Percentiles rank a stretch among this genome's conserved stretches.
Evolutionary conservation across 2,113 vertebrate genomes (phyloP).

Genomic region (Raja brachyura): DNA sequence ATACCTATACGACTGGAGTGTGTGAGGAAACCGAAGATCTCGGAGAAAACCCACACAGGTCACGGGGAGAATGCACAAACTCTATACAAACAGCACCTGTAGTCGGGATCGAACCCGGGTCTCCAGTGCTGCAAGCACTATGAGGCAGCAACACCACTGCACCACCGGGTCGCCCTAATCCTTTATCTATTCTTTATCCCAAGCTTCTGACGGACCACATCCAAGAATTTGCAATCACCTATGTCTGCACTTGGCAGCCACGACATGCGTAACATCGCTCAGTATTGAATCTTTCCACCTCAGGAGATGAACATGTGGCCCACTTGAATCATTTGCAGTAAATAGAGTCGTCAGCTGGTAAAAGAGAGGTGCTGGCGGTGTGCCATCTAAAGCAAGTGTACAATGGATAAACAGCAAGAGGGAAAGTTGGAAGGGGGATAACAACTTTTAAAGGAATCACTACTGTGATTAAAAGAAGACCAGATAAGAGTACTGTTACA

Average conservation of each 20-base stretch:
- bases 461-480: neutral
- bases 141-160: too few species aligned
- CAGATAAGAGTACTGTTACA: neutral
- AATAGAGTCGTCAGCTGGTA: neutral
- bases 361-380: neutral
- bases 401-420: neutral
- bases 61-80: too few species aligned
- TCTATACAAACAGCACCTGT: too few species aligned
- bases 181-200: neutral
- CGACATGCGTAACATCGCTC: neutral
- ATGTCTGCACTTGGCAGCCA: neutral
- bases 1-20: too few species aligned
- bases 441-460: neutral
- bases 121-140: too few species aligned
- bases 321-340: neutral
- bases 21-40: too few species aligned
- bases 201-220: neutral
- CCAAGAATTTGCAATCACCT: neutral
- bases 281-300: neutral
- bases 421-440: neutral
- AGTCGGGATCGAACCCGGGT: too few species aligned
- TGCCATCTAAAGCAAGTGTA: neutral
- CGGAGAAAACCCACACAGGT: too few species aligned
- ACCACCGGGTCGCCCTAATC: too few species aligned
- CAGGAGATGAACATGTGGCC: neutral